These are phyloP conservation scores for Heteronetta atricapilla DNA, from an alignment of 2,113 vertebrate genomes.

Conservation along the genomic window DNA sequence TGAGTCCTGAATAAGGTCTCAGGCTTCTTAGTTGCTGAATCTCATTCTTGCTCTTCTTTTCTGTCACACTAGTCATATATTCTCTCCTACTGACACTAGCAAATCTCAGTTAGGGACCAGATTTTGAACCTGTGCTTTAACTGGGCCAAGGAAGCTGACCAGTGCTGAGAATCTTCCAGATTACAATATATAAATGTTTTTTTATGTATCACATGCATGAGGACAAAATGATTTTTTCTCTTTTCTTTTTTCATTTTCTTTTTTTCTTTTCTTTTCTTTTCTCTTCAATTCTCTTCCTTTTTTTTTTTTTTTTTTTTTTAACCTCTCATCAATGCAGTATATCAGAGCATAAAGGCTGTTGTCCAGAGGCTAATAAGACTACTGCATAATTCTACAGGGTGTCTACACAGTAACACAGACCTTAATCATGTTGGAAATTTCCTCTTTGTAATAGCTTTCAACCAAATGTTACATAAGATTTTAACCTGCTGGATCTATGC, in stretches of 20 bases:
- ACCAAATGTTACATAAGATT: background rate
- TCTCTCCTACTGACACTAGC: background rate
- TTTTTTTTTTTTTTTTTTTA: background rate
- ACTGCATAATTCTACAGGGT: background rate
- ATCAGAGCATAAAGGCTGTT: background rate
- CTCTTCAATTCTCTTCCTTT: background rate
- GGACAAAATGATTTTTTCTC: background rate
- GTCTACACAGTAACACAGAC: background rate
- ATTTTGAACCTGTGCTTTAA: background rate
- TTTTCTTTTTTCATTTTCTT: too few species aligned
- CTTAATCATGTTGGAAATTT: background rate
- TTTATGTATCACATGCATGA: background rate
- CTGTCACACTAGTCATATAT: background rate
- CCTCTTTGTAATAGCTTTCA: background rate
- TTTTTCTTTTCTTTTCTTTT: too few species aligned
- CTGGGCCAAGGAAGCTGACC: background rate
- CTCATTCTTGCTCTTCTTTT: background rate
- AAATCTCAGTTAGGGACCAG: background rate
- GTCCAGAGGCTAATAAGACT: background rate
- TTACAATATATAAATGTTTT: background rate
- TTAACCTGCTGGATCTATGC: background rate
- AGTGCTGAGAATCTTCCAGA: background rate
- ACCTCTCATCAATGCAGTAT: fast-evolving
- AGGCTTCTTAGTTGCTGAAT: background rate
- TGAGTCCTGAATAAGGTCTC: background rate